A percentile compares a stretch with the other conserved stretches of the same genome.
These are phyloP conservation scores for Matsumyia berberina DNA, from an alignment of 2,888 invertebrate genomes.

Conservation along the genomic window DNA sequence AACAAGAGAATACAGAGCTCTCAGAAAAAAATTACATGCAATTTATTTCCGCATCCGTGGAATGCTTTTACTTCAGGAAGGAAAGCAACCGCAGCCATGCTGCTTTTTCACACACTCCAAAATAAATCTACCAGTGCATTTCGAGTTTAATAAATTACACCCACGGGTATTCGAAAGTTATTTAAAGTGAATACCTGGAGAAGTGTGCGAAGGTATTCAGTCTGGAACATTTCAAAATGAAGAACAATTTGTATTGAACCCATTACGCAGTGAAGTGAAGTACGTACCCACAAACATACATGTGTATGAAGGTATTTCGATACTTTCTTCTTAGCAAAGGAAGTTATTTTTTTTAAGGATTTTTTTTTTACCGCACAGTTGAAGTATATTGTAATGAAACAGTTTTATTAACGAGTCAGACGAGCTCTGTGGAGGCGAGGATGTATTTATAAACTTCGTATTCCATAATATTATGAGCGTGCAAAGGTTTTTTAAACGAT, in stretches of 20 bases:
- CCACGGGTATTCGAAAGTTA: slow-evolving; percentile 73
- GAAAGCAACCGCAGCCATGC: slow-evolving; percentile 71
- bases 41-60: slow-evolving; percentile 73
- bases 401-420: too few relatives aligned
- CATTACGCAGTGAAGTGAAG: slow-evolving; percentile 30
- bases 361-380: too few relatives aligned
- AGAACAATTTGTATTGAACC: slow-evolving; percentile 70
- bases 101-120: slow-evolving; percentile 70
- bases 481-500: too few relatives aligned
- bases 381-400: too few relatives aligned
- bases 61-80: slow-evolving; percentile 68
- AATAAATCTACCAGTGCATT: slow-evolving; percentile 72
- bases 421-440: too few relatives aligned
- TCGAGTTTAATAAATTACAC: slow-evolving; percentile 75
- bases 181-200: slow-evolving; percentile 74
- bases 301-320: too few relatives aligned
- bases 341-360: too few relatives aligned
- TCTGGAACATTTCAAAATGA: slow-evolving; percentile 66
- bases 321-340: too few relatives aligned
- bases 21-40: slow-evolving; percentile 75
- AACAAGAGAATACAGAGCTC: slow-evolving; percentile 68
- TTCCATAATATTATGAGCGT: too few relatives aligned
- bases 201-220: slow-evolving; percentile 52
- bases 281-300: too few relatives aligned
- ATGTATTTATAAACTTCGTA: too few relatives aligned